A percentile compares a stretch with the other conserved stretches of the same genome.
These are phyloP conservation scores for Nesoenas mayeri DNA, from an alignment of 2,113 vertebrate species.

Conservation along the genomic window DNA sequence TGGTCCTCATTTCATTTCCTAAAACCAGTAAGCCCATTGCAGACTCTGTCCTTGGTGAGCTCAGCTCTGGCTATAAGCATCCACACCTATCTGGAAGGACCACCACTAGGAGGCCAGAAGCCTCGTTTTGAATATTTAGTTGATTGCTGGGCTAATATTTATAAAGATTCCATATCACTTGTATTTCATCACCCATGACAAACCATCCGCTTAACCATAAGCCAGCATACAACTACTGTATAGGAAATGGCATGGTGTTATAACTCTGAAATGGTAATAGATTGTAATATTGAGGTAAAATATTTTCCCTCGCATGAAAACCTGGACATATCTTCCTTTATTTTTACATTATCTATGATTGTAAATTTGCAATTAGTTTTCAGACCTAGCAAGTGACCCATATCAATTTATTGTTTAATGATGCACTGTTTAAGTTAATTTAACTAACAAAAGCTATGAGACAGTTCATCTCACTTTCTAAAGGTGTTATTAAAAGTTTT, in stretches of 20 bases:
- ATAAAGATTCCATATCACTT: background rate
- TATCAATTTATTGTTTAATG: background rate
- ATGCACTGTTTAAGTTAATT: background rate
- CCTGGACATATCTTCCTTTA: background rate
- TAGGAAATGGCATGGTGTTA: background rate
- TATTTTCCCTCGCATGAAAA: background rate
- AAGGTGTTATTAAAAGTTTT: background rate
- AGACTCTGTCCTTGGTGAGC: background rate
- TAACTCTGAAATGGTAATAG: background rate
- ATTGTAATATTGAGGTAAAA: background rate
- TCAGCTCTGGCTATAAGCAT: background rate
- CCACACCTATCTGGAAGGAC: background rate
- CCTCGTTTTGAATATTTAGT: background rate
- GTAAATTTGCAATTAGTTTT: background rate
- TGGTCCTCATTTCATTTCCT: background rate
- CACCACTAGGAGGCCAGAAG: background rate
- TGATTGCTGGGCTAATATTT: background rate
- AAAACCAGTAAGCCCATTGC: background rate
- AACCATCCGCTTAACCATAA: background rate
- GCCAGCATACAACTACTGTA: background rate
- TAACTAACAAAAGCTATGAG: background rate
- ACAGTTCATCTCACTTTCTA: background rate
- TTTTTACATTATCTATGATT: background rate
- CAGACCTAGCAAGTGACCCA: background rate
- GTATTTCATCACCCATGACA: background rate